A percentile compares a stretch with the other conserved stretches of the same genome.
Conservation (phyloP, 2,797 vertebrate species). For the Cyclura pinguis region DNA sequence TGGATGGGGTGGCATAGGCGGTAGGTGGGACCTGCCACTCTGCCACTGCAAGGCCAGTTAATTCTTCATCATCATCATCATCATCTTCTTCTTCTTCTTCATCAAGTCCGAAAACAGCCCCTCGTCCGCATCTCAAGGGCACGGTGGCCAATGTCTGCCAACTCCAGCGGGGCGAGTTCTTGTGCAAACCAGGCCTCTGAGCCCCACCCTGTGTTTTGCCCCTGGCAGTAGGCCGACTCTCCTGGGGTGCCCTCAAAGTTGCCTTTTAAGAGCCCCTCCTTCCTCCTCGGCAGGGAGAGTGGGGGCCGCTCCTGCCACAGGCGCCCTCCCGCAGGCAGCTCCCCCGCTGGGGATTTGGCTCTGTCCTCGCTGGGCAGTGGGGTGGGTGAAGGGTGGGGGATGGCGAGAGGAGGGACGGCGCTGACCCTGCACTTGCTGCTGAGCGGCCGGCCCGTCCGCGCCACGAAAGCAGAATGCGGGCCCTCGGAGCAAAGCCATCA, state of each 20-base stretch:
- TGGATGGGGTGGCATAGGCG: too few relatives aligned
- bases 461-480: not conserved
- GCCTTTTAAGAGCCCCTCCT: not conserved
- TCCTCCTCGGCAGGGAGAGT: not conserved
- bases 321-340: rapidly evolving
- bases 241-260: not conserved
- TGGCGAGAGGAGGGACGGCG: not conserved
- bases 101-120: not conserved
- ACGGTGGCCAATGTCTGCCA: not conserved
- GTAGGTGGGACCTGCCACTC: not conserved
- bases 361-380: not conserved
- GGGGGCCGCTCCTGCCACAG: too few relatives aligned
- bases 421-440: not conserved
- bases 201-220: too few relatives aligned
- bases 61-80: too few relatives aligned
- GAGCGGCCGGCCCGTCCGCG: not conserved
- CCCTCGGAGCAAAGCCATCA: conserved; percentile 19
- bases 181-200: not conserved
- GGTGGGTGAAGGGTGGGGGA: too few relatives aligned
- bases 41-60: not conserved
- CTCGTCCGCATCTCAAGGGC: too few relatives aligned
- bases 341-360: not conserved
- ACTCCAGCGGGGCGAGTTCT: not conserved
- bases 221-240: not conserved
- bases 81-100: not conserved